Evolutionary conservation across 1,140 invertebrate species (phyloP).

Genomic region (Drosophila ohnishii): DNA sequence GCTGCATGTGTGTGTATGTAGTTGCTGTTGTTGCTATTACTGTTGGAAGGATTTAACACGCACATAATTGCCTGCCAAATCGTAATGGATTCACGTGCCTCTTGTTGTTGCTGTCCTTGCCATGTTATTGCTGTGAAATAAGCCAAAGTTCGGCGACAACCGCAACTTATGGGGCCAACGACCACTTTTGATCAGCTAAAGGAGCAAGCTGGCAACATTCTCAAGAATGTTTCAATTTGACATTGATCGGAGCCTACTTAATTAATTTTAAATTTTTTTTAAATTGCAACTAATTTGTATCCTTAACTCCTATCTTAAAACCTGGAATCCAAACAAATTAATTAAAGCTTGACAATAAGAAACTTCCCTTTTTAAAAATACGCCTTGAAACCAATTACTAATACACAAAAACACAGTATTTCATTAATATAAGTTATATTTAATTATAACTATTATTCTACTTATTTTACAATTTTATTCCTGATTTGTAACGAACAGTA

Average conservation of each 20-base stretch:
- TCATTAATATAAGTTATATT: too few species aligned
- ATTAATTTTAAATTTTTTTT: not conserved
- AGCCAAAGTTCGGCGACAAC: not conserved
- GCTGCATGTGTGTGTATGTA: constrained; percentile 16
- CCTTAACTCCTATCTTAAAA: not conserved
- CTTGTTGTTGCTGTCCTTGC: constrained; percentile 9
- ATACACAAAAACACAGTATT: too few species aligned
- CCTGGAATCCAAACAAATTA: not conserved
- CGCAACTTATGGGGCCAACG: constrained; percentile 11
- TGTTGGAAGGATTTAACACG: constrained; percentile 24
- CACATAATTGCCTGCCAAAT: constrained; percentile 18
- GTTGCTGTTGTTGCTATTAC: constrained; percentile 32
- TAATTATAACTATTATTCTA: too few species aligned
- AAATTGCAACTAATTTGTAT: not conserved
- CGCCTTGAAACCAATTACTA: not conserved
- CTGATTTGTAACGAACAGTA: too few species aligned
- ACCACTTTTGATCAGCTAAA: constrained; percentile 4
- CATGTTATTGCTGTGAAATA: constrained; percentile 7
- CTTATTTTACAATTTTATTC: too few species aligned
- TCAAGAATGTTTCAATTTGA: not conserved
- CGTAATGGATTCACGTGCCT: constrained; percentile 6
- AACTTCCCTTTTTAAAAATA: not conserved
- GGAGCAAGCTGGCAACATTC: not conserved
- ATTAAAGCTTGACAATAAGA: not conserved
- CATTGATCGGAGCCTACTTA: not conserved